Percentiles rank a stretch among this genome's conserved stretches.
phyloP scores from a whole-genome alignment of 2,888 invertebrate genomes.

The Cephus pygmeus region DNA sequence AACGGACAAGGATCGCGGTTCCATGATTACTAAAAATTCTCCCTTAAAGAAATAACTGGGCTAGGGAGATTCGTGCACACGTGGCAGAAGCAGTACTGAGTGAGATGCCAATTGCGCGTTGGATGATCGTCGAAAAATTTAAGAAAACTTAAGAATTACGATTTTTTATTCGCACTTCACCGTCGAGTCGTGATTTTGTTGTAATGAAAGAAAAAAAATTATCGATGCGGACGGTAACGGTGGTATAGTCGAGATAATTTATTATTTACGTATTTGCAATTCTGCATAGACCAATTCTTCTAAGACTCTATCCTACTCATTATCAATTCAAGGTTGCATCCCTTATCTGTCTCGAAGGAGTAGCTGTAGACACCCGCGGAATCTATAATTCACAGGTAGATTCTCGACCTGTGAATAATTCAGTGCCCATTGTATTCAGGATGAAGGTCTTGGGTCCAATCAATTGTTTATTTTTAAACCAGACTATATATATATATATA shows the following conservation, averaged over 20 bases:
- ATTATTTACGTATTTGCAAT: background rate
- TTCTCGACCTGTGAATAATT: too few species aligned
- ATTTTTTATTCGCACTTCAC: background rate
- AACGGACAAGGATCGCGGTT: slow-evolving; percentile 34
- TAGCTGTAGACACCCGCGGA: too few species aligned
- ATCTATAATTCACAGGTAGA: too few species aligned
- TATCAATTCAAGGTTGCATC: too few species aligned
- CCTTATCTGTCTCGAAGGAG: too few species aligned
- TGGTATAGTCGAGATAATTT: background rate
- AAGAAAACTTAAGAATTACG: background rate
- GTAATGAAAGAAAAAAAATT: too few species aligned
- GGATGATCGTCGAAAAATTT: background rate
- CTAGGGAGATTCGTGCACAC: background rate
- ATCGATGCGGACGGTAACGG: too few species aligned
- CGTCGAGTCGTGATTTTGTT: background rate
- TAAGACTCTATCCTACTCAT: background rate
- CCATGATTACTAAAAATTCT: background rate
- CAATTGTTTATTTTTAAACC: too few species aligned
- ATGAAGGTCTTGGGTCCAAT: too few species aligned
- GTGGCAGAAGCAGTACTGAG: background rate
- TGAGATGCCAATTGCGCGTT: background rate
- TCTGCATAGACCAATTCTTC: background rate
- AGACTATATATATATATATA: too few species aligned
- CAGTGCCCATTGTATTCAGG: too few species aligned
- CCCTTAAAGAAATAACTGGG: background rate